Conservation (phyloP, 2,113 vertebrate species). For the Engystomops pustulosus region DNA sequence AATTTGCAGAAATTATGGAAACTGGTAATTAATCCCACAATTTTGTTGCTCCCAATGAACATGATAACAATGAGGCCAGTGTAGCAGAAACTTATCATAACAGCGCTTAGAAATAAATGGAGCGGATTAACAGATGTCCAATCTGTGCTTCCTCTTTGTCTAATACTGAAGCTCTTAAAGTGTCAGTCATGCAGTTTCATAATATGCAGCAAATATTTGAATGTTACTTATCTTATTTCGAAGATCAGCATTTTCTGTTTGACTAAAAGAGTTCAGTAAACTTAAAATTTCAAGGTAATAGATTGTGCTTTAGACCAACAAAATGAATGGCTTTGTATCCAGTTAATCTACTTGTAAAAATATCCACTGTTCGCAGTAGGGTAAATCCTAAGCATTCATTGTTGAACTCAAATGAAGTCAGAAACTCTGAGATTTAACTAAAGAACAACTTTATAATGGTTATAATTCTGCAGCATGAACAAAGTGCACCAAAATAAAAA, state of each 20-base stretch:
- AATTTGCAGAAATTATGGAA: not conserved
- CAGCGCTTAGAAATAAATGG: not conserved
- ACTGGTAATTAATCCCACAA: not conserved
- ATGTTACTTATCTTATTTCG: constrained; percentile 66
- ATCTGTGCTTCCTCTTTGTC: not conserved
- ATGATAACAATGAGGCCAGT: not conserved
- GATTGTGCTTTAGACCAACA: not conserved
- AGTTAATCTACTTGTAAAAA: not conserved
- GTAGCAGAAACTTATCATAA: not conserved
- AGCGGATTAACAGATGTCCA: not conserved
- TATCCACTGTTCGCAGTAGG: not conserved
- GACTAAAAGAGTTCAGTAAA: constrained; percentile 71
- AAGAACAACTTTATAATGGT: too few species aligned
- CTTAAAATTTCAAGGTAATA: constrained; percentile 70
- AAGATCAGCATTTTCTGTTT: constrained; percentile 70
- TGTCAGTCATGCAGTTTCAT: constrained; percentile 60
- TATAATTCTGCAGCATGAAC: too few species aligned
- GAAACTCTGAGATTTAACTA: too few species aligned
- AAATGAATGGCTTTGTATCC: not conserved
- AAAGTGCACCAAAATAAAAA: too few species aligned
- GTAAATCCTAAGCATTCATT: not conserved
- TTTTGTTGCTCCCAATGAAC: not conserved
- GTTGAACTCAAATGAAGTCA: not conserved
- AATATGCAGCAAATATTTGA: constrained; percentile 78
- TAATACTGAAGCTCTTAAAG: not conserved